Evolutionary conservation across 2,113 vertebrate species (phyloP).

Genomic region (Chaetorhynchus papuensis): DNA sequence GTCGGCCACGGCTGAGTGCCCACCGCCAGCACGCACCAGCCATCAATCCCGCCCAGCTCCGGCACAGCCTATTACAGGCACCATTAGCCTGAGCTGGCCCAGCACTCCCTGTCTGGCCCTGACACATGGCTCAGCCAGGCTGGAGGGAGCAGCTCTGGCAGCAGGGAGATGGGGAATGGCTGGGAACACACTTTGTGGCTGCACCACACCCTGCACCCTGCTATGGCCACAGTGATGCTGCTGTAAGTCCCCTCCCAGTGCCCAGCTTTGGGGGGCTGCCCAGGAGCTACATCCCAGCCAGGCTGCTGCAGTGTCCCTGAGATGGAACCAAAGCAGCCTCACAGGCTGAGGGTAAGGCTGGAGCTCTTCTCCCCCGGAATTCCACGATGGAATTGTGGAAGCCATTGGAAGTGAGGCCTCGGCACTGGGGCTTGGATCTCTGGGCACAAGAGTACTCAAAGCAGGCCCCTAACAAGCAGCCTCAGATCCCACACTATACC

Average conservation of each 20-base stretch:
- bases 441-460: background rate
- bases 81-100: background rate
- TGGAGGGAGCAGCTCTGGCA: background rate
- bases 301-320: background rate
- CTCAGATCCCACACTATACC: background rate
- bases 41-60: background rate
- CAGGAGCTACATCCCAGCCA: accelerated
- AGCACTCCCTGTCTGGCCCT: background rate
- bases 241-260: background rate
- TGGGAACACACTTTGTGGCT: accelerated
- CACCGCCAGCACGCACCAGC: accelerated
- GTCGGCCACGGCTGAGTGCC: background rate
- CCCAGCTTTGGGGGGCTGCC: background rate
- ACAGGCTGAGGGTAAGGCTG: background rate
- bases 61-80: background rate
- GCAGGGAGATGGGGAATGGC: no score
- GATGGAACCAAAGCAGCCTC: background rate
- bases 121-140: accelerated
- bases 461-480: background rate
- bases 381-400: background rate
- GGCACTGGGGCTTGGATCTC: background rate
- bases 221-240: accelerated
- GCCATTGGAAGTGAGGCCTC: accelerated
- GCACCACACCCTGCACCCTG: accelerated
- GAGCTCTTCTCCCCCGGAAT: background rate